Conservation (phyloP, 2,797 vertebrate species). For the Sarcophilus harrisii region DNA sequence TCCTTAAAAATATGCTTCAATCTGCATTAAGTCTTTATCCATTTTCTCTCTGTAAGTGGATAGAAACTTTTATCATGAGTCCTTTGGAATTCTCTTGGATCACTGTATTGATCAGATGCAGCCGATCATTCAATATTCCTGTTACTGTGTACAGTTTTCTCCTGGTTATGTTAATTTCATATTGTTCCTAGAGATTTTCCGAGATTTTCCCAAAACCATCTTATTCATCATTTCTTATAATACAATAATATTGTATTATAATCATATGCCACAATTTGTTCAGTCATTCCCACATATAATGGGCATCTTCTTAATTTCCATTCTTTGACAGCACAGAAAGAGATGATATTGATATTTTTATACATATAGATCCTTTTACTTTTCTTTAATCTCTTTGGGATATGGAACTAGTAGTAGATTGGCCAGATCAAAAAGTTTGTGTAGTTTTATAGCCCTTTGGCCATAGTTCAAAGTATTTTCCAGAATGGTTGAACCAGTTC, state of each 20-base stretch:
- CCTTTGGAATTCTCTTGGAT: neutral
- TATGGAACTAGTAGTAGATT: neutral
- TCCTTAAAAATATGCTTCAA: neutral
- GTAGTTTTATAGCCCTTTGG: neutral
- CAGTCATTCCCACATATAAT: neutral
- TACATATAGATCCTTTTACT: neutral
- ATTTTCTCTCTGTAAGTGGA: neutral
- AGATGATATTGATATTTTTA: neutral
- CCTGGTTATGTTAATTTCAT: neutral
- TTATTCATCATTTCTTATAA: neutral
- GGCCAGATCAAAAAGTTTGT: neutral
- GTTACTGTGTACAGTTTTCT: neutral
- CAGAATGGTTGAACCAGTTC: neutral
- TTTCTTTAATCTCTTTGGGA: neutral
- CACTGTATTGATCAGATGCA: neutral
- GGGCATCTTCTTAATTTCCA: neutral
- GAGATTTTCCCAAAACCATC: neutral
- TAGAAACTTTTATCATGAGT: neutral
- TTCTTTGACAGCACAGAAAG: neutral
- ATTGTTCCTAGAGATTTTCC: neutral
- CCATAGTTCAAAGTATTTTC: neutral
- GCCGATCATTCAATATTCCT: neutral
- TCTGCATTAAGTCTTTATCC: neutral
- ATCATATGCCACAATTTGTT: neutral
- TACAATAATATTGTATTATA: neutral